Evolutionary conservation across 2,888 invertebrate genomes (phyloP), one percentile per base, ranked within the genome.

Genomic region (Nomada ruficornis): DNA sequence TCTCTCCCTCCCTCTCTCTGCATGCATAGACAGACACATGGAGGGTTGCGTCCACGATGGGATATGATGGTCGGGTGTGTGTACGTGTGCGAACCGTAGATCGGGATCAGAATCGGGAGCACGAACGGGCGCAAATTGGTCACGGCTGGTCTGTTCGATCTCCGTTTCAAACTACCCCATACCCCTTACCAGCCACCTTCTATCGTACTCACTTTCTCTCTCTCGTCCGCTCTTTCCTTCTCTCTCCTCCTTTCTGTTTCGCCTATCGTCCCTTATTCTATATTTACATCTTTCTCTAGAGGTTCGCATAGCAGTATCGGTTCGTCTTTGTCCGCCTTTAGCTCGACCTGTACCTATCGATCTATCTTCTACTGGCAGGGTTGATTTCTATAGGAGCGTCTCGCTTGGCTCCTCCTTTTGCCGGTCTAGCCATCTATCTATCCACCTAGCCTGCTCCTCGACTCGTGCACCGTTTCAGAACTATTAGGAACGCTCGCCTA

Each of bases 121-220:
- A 86, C 87, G 89, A 88, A 90, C 90, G 91, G 92, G 92, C 92
- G 92, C 92, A 93, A 93, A 93, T 93, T 93, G 93, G 93, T 93
- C 91, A 93, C 92, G 93, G 93, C 90, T 93, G 92, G 93, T 92
- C 91, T 90, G 89, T 89, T 90, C 90, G 90, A 91, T 91, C 88
- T 89, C 85, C 86, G 82, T 85, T 83, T 79, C 77, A 78, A 74
- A 75, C 82, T 80, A 65, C 80, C 75, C 68, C 73, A 44, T 50
- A 44, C 60, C 26, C 50, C 70, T 54, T 13, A 23, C 68, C 60
- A 26, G 59, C 77, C 69, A 59, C 65, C 62, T 60, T 68, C 75
- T 50, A 59, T 73, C 65, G 13, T 29, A 1, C 54, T 10, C 42
- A 23, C 15, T 23, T 42, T 59, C 15, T 29, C 59, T 59, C 29